Base-by-base conservation (phyloP, 1,140 invertebrate species). In the Hypothenemus hampei region DNA sequence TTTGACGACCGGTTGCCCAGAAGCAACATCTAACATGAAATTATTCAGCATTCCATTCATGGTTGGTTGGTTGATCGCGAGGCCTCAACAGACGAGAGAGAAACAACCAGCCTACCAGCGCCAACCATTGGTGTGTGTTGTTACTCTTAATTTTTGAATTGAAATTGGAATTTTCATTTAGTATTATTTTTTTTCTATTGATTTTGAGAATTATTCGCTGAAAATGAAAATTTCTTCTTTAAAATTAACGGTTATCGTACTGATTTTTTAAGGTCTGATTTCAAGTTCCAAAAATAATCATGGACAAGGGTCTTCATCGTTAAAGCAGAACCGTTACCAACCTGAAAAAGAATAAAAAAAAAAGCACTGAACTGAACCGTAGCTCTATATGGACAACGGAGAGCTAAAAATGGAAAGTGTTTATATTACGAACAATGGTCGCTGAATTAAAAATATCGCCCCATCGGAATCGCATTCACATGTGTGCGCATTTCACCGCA, bases 381-480 rank as follows among this genome's bases (percentile, higher is more conserved):
- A 15, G n/a, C 51, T 31, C 18, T 45, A 45, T 44, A 53, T 46
- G 51, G 51, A 11, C 15, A 36, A 40, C 23, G 21, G n/a, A 21
- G 21, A 21, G 35, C 52, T 55, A 47, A 55, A 55, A 55, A 55
- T 55, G 52, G 44, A 55, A 55, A 55, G 52, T 55, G 52, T 55
- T 55, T 55, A 43, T 55, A 55, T 55, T 46, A 16, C 35, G 47
- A 55, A 47, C 40, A 54, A 47, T 47, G 13, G 52, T 36, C 35
- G 43, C 52, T 55, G 44, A 55, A 46, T 55, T 55, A 47, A 54
- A 54, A 45, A 54, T 54, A 54, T 46, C 43, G 33, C 22, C 36
- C 41, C 41, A 46, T 37, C 26, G 44, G 29, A 56, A 56, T 47
- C 51, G 41, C 51, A 44, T 48, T 47, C 45, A 48, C 35, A 49